Percentiles rank a stretch among this genome's conserved stretches.
phyloP scores from a whole-genome alignment of 2,888 invertebrate genomes.

The Odontomyia ornata region DNA sequence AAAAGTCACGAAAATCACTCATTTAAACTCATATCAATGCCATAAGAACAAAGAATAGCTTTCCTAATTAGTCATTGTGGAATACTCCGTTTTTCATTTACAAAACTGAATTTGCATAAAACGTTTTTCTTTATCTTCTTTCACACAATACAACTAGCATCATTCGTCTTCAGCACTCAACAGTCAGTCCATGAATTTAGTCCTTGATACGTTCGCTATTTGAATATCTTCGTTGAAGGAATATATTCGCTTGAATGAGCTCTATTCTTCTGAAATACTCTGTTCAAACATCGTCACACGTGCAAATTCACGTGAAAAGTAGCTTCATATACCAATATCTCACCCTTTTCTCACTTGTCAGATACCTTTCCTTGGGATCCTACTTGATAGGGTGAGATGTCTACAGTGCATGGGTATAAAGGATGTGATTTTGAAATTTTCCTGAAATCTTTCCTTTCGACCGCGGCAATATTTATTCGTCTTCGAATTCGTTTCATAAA shows the following conservation, averaged over 20 bases:
- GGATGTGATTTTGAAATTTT: conserved; percentile 32
- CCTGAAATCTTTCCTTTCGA: not conserved
- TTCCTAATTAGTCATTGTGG: conserved; percentile 43
- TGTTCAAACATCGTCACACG: conserved; percentile 40
- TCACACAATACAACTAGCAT: conserved; percentile 27
- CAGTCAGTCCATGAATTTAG: not conserved
- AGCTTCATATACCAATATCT: conserved; percentile 1
- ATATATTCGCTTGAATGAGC: conserved; percentile 31
- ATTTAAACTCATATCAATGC: conserved; percentile 17
- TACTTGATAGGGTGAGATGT: not conserved
- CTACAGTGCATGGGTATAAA: not conserved
- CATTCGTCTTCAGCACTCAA: not conserved
- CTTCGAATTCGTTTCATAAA: conserved; percentile 35
- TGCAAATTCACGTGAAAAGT: conserved; percentile 45
- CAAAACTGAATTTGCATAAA: conserved; percentile 40
- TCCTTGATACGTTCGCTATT: conserved; percentile 27
- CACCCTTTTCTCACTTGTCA: not conserved
- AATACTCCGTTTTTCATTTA: conserved; percentile 35
- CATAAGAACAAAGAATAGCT: not conserved
- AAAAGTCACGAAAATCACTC: conserved; percentile 34
- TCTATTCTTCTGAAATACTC: conserved; percentile 1
- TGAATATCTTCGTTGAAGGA: conserved; percentile 22
- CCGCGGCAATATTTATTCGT: conserved; percentile 1
- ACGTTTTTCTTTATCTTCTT: conserved; percentile 29
- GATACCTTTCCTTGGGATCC: too few species aligned